Base-by-base conservation (phyloP, 2,797 vertebrate species). In the Varecia variegata region DNA sequence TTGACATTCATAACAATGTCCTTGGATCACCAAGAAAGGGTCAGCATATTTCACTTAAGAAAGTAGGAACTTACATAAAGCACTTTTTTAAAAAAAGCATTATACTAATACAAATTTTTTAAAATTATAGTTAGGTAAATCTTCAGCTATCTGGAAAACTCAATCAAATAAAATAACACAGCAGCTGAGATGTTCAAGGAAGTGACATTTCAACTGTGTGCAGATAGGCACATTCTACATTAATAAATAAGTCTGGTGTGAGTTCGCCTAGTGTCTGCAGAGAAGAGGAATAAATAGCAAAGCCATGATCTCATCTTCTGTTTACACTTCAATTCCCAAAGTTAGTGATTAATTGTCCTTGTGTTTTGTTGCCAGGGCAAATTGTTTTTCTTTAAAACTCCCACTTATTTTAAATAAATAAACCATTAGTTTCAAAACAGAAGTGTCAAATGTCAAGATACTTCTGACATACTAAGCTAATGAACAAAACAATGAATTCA, bases 331-430 rank as follows among this genome's bases (percentile, higher is more conserved):
- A 95, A 5, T 96, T 97, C 92, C 96, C 96, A 81, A 95, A 93
- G 93, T 94, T 95, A 88, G 92, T 96, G 93, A 97, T 98, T 98
- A 98, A 97, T 96, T 93, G 93, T 97, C 93, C 94, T 94, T 90
- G 83, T 96, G 92, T 96, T 96, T 94, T 95, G 88, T 96, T 95
- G 94, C 96, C 97, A 97, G 86, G 89, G 96, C 70, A 96, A 97
- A 97, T 88, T 97, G 93, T 97, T 96, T 97, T 97, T 70, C 89
- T 93, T 95, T 93, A 85, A 96, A 96, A 76, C 56, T 82, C 45
- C 76, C 80, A 94, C 94, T 97, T 97, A 94, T 97, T 96, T 97
- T 97, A 97, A 97, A 97, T 97, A 98, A 98, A 97, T 96, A 97
- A 97, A 97, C 81, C 96, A 93, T 97, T 97, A 97, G 91, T 94